Evolutionary conservation across 2,113 vertebrate species (phyloP).

Genomic region (Urocolius indicus): DNA sequence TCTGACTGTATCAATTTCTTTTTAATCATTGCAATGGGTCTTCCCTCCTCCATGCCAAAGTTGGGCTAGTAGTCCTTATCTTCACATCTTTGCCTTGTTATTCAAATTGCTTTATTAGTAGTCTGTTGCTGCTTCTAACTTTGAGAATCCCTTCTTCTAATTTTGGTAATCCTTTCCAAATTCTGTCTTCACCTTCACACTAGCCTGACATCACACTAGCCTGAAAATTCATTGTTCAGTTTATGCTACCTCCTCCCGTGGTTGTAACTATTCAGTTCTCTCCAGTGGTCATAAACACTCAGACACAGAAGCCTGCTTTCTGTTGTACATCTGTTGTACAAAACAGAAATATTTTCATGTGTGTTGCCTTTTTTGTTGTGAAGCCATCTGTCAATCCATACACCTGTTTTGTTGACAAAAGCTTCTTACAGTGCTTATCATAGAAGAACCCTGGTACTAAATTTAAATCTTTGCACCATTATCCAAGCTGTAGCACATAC

Average conservation of each 20-base stretch:
- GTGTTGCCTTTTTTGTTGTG: background rate
- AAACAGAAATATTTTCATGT: background rate
- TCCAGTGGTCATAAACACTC: background rate
- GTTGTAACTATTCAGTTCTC: background rate
- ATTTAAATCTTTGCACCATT: background rate
- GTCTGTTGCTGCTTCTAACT: background rate
- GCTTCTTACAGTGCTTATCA: background rate
- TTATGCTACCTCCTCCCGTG: background rate
- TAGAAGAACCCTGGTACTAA: accelerated
- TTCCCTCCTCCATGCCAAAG: background rate
- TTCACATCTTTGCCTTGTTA: background rate
- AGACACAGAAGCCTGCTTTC: background rate
- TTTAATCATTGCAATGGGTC: background rate
- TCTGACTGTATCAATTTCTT: background rate
- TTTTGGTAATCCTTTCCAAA: background rate
- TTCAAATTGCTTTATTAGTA: background rate
- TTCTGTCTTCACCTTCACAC: background rate
- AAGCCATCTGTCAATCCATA: background rate
- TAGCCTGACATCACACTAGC: background rate
- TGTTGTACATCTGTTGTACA: background rate
- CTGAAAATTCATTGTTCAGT: background rate
- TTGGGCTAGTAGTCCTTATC: background rate
- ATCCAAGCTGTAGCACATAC: background rate
- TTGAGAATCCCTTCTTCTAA: background rate
- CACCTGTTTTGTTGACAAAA: background rate